phyloP scores from a whole-genome alignment of 2,797 vertebrate genomes.

The Galaxias olidus region DNA sequence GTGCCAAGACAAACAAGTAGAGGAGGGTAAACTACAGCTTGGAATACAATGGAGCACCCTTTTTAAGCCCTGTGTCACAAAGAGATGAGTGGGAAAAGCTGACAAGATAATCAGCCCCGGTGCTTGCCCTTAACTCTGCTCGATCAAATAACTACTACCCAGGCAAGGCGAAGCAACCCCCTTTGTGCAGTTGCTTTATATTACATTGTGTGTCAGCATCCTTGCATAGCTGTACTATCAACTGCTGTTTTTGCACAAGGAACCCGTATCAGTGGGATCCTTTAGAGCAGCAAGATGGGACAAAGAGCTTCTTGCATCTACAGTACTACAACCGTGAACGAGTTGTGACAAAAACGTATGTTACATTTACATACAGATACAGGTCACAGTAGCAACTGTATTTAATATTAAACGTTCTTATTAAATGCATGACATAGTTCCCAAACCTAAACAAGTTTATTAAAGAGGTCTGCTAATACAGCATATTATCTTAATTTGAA shows the following conservation, averaged over 20 bases:
- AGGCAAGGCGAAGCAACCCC: constrained; percentile 4
- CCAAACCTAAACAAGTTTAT: too few relatives aligned
- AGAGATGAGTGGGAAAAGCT: constrained; percentile 7
- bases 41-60: constrained; percentile 18
- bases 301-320: too few relatives aligned
- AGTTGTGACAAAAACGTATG: too few relatives aligned
- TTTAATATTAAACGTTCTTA: too few relatives aligned
- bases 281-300: too few relatives aligned
- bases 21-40: constrained; percentile 11
- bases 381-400: too few relatives aligned
- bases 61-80: constrained; percentile 21
- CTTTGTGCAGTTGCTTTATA: constrained; percentile 24
- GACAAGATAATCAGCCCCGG: constrained; percentile 29
- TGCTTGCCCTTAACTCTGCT: constrained; percentile 21
- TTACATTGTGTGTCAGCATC: constrained; percentile 8
- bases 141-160: constrained; percentile 40
- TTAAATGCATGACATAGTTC: too few relatives aligned
- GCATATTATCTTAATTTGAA: too few relatives aligned
- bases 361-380: too few relatives aligned
- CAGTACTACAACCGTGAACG: too few relatives aligned
- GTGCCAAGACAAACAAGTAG: constrained; percentile 13
- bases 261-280: neutral
- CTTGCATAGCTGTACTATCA: constrained; percentile 1
- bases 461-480: too few relatives aligned
- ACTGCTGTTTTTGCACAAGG: constrained; percentile 10